Base-by-base conservation (phyloP, 2,888 invertebrate genomes). In the Eretmocerus hayati region DNA sequence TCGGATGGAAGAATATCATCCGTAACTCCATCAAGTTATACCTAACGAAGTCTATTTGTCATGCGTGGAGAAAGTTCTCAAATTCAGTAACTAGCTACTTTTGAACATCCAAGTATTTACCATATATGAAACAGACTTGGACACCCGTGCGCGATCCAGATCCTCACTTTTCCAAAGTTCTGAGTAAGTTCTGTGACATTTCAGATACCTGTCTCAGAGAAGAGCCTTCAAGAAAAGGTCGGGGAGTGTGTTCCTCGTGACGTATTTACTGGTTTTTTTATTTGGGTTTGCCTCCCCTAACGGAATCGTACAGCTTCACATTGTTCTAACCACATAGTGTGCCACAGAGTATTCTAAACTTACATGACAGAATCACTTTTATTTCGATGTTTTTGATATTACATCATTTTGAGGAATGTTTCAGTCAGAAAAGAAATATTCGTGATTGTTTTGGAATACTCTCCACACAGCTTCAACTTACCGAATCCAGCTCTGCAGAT, bases 181-280 rank as follows among this genome's bases (percentile, higher is more conserved):
- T 68, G 67, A 69, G 67, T 59, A 58, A 59, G 61, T 62, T 65
- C 67, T 70, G 57, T 71, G 69, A 63, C 66, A 58, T 71, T 54
- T 66, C 71, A 71, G 71, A 71, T 71, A 59, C 71, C 71, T 50
- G 65, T 63, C 63, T 66, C 71, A 66, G 67, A 68, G 68, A 66
- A 66, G 70, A 64, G 60, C 57, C 65, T 71, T 62, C 69, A 65
- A 62, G 63, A 69, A 68, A 70, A 71, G 71, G 70, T 71, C 63
- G 71, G 71, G 66, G 62, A 62, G 64, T 64, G 66, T 68, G 65
- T 58, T 60, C 63, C 63, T 61, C 56, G 66, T 68, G 58, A 69
- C 64, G 65, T 65, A 66, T 68, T 69, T 68, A 69, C 61, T 64
- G 56, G 63, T 57, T 60, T 58, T 56, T 56, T 48, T 53, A 59